Conservation (phyloP, 2,888 invertebrate species). For the Gortyna flavago region DNA sequence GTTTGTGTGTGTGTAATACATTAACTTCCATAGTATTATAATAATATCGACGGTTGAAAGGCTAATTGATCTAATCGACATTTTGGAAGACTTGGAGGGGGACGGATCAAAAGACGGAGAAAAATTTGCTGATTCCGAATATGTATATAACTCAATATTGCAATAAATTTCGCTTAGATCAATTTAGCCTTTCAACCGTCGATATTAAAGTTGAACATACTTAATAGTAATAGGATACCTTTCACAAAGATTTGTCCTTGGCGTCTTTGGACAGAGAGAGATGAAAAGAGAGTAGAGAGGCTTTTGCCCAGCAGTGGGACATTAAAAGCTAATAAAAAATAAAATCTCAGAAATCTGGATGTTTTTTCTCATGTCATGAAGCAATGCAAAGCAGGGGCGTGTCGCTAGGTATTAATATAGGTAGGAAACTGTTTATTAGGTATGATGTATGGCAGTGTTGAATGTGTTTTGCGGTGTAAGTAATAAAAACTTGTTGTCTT, state of each 20-base stretch:
- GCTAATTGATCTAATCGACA: no score
- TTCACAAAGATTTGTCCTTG: not conserved
- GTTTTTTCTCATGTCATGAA: not conserved
- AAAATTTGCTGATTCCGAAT: no score
- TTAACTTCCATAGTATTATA: not conserved
- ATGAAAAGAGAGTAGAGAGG: not conserved
- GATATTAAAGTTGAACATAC: no score
- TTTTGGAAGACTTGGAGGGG: no score
- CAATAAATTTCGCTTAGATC: no score
- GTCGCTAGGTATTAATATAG: constrained; percentile 24
- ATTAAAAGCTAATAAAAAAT: not conserved
- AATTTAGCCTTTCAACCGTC: no score
- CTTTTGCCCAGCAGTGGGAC: not conserved
- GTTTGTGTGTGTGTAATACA: not conserved
- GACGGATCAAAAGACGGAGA: no score
- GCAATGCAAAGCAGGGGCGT: not conserved
- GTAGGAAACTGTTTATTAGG: constrained; percentile 12
- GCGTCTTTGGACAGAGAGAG: not conserved
- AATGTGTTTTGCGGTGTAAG: constrained; percentile 11
- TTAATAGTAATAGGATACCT: no score
- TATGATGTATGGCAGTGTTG: constrained; percentile 18
- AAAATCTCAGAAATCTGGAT: not conserved
- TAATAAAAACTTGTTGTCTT: constrained; percentile 26
- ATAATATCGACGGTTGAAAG: no score
- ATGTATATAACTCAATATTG: no score